Base-by-base conservation (phyloP, 2,888 invertebrate species). In the Lasioglossum pauxillum region DNA sequence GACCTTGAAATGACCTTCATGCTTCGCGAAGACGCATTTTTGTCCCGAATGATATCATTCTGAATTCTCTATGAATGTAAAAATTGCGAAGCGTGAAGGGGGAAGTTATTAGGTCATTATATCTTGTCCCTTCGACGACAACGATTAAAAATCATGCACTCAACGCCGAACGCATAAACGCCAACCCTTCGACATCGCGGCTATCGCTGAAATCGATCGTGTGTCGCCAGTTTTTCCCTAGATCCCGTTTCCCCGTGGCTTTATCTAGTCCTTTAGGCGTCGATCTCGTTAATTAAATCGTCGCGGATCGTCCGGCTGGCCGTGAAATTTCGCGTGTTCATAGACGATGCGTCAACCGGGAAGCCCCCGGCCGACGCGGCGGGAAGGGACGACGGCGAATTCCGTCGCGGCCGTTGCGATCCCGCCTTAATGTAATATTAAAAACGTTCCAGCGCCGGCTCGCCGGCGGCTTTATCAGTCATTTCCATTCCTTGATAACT, bases 401-500 rank as follows among this genome's bases (percentile, higher is more conserved):
- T 89, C 86, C 78, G 78, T 76, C 88, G 85, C 82, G 82, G 82
- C 83, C 85, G 80, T 91, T 64, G 82, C 76, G 85, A 89, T 85
- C 88, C 84, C 73, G 81, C 53, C 90, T 93, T 92, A 92, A 93
- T 93, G 92, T 90, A 92, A 92, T 93, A 92, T 94, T 94, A 93
- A 93, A 92, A 93, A 92, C 91, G 92, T 90, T 91, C 82, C 90
- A 90, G 88, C 89, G 84, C 82, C 89, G 94, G 93, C 41, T 31
- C 23, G 88, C 79, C 84, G 76, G 94, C n/a, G 7, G n/a, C 72
- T 95, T 96, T 96, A 96, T 96, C 96, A 95, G 95, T 94, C 95
- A 95, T 95, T 96, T 96, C 96, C 96, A 96, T 96, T 96, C 96
- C 96, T 94, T 94, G 95, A 95, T 95, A 95, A 95, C 95, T 93